Base-by-base conservation (phyloP, 2,888 invertebrate genomes). In the Mantis religiosa region DNA sequence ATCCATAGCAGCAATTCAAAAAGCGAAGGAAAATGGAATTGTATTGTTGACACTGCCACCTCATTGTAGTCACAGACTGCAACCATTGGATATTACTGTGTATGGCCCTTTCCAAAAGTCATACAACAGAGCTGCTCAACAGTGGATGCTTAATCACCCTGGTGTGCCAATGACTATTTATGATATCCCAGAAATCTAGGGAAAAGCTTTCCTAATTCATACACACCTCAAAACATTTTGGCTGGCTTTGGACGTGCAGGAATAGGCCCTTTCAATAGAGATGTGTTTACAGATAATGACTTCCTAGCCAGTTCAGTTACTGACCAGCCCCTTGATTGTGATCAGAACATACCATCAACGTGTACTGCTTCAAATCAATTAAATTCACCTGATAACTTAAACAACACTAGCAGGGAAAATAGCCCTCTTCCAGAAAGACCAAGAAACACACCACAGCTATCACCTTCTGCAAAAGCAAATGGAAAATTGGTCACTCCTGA, bases 21-120 rank as follows among this genome's bases (percentile, higher is more conserved):
- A 91, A 91, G 91, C 91, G 81, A 91, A 91, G 90, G 91, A 92
- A 83, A 92, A 92, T 91, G 92, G 92, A 14, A 91, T 93, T 83
- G 90, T 92, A 47, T 88, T 92, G 87, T 88, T 92, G 83, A 92
- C 92, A 20, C 92, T 93, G 88, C 92, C 92, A 27, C 92, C 92
- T 9, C 92, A 93, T 88, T 91, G 91, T 90, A 91, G 91, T 47
- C 92, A 93, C 90, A 91, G 87, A 88, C 86, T 93, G 83, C 92
- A 93, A 90, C 92, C 92, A 25, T 91, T 92, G 30, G 92, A 92
- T 89, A 90, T 90, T 12, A 89, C 91, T 47, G 91, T 92, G 2
- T 92, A 90, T 91, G 91, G 91, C 15, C 91, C 92, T 14, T 92
- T 93, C 87, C 92, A 93, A 90, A 90, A 90, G 34, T 91, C 91